phyloP scores from a whole-genome alignment of 1,140 invertebrate genomes.

The Diabrotica undecimpunctata region DNA sequence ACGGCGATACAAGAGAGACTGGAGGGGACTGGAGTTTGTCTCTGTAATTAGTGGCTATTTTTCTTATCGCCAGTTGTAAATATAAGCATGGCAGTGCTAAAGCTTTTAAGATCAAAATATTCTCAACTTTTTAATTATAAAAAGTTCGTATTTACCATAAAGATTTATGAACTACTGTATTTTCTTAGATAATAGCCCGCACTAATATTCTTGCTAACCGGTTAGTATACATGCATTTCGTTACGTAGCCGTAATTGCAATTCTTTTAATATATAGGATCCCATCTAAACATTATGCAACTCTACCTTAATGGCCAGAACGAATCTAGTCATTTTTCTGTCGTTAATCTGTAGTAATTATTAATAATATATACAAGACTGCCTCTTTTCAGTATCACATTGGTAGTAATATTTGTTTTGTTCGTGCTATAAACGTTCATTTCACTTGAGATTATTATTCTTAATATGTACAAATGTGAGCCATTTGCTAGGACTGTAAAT shows the following conservation, averaged over 20 bases:
- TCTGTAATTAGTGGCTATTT: too few species aligned
- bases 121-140: too few species aligned
- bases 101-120: too few species aligned
- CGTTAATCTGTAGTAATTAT: neutral
- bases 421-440: neutral
- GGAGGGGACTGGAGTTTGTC: too few species aligned
- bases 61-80: too few species aligned
- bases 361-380: neutral
- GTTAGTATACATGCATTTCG: neutral
- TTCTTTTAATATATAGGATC: neutral
- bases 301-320: neutral
- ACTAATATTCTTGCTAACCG: constrained; percentile 7
- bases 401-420: neutral
- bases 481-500: constrained; percentile 5
- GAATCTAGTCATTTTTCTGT: neutral
- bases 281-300: neutral
- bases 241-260: neutral
- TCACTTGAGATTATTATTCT: neutral
- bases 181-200: neutral
- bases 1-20: too few species aligned
- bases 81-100: too few species aligned
- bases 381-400: neutral
- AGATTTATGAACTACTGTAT: neutral
- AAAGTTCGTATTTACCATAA: too few species aligned
- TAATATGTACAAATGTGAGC: neutral